Evolutionary conservation across 2,888 invertebrate species (phyloP).

Genomic region (Phengaris arion): DNA sequence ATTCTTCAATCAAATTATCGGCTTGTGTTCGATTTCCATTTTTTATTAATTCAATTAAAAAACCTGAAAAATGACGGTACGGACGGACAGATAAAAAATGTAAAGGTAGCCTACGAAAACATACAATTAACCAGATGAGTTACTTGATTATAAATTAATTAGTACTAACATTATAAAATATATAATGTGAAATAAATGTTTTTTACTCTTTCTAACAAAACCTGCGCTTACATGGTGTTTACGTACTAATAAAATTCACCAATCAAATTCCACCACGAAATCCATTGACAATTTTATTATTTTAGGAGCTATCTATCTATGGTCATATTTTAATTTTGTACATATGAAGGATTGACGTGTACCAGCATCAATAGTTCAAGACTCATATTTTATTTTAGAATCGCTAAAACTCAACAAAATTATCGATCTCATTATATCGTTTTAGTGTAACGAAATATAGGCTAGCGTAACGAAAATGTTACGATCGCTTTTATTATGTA

Average conservation of each 20-base stretch:
- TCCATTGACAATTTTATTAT: slow-evolving; percentile 71
- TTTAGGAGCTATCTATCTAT: slow-evolving; percentile 39
- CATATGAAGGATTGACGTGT: slow-evolving; percentile 63
- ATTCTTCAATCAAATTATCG: too few relatives aligned
- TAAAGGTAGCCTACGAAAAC: too few relatives aligned
- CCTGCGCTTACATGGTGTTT: too few relatives aligned
- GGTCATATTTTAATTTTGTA: slow-evolving; percentile 34
- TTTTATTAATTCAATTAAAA: too few relatives aligned
- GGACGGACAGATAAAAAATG: too few relatives aligned
- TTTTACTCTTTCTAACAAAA: too few relatives aligned
- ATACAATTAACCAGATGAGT: too few relatives aligned
- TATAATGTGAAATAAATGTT: too few relatives aligned
- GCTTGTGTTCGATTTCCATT: too few relatives aligned
- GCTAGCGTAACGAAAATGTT: slow-evolving; percentile 52
- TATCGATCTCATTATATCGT: slow-evolving; percentile 41
- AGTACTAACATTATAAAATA: too few relatives aligned
- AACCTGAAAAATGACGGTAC: too few relatives aligned
- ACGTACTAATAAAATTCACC: slow-evolving; percentile 45
- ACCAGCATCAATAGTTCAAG: slow-evolving; percentile 41
- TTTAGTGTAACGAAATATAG: neutral
- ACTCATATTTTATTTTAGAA: slow-evolving; percentile 37
- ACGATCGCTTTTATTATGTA: slow-evolving; percentile 58
- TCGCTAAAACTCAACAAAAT: slow-evolving; percentile 42
- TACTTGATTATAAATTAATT: too few relatives aligned
- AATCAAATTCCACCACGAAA: slow-evolving; percentile 66